These are phyloP conservation scores for Bufo gargarizans DNA, from an alignment of 2,113 vertebrate genomes.

Conservation along the genomic window DNA sequence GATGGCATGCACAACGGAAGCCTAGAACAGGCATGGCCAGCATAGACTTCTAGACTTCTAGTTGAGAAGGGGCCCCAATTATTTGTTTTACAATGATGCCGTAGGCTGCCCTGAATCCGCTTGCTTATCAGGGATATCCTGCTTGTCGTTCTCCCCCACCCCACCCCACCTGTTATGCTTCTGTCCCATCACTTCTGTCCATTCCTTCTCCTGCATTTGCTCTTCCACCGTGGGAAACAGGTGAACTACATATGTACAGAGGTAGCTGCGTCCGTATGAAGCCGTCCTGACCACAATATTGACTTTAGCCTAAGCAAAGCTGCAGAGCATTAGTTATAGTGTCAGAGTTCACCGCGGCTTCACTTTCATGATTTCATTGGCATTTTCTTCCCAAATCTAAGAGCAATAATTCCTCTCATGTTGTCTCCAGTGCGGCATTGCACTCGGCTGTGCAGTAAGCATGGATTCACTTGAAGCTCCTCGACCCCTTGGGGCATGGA, in stretches of 20 bases:
- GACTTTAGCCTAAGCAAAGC: conserved; percentile 19
- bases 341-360: conserved; percentile 1
- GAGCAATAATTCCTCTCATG: background rate
- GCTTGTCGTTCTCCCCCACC: background rate
- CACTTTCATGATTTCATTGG: no score
- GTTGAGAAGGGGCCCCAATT: no score
- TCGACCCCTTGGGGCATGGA: no score
- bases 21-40: no score
- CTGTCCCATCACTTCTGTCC: background rate
- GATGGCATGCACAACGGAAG: no score
- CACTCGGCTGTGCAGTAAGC: no score
- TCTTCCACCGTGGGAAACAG: conserved; percentile 10
- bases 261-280: background rate
- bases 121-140: background rate
- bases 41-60: no score
- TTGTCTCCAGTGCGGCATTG: background rate
- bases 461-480: no score
- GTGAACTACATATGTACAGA: background rate
- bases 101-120: background rate
- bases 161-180: background rate
- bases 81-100: background rate
- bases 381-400: background rate
- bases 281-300: conserved; percentile 4
- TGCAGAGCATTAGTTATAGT: background rate
- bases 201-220: background rate